A percentile compares a stretch with the other conserved stretches of the same genome.
These are phyloP conservation scores for Bombus polaris DNA, from an alignment of 1,140 invertebrate species.

Conservation along the genomic window DNA sequence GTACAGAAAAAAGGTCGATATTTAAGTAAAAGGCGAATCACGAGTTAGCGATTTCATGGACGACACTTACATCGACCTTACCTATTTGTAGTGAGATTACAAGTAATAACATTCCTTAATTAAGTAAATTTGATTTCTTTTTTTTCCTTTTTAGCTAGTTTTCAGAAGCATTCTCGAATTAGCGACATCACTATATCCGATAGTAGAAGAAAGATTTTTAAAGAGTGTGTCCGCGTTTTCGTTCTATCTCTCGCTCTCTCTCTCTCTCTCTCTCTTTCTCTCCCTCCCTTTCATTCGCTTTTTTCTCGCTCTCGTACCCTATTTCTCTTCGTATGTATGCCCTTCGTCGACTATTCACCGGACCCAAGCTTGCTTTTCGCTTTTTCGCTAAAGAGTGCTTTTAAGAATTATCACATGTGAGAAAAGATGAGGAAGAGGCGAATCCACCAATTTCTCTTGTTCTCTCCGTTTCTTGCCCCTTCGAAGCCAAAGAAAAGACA, in stretches of 20 bases:
- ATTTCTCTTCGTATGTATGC: neutral
- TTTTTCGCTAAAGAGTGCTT: constrained; percentile 46
- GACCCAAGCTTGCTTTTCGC: constrained; percentile 18
- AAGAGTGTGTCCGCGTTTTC: constrained; percentile 15
- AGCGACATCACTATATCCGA: constrained; percentile 40
- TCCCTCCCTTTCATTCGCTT: no score
- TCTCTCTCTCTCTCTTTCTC: no score
- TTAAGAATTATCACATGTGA: constrained; percentile 64
- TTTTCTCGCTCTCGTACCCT: neutral
- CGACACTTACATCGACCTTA: constrained; percentile 53
- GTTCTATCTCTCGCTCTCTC: neutral
- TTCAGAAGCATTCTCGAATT: constrained; percentile 48
- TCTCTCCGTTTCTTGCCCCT: neutral
- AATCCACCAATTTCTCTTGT: constrained; percentile 9
- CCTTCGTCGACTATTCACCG: constrained; percentile 11
- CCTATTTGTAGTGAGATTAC: constrained; percentile 25
- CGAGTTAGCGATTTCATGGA: constrained; percentile 52
- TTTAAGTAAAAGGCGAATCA: constrained; percentile 57
- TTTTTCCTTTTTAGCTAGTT: constrained; percentile 19
- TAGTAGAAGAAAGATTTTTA: constrained; percentile 43
- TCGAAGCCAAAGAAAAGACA: neutral
- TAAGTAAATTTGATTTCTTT: constrained; percentile 45
- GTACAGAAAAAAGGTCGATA: constrained; percentile 39
- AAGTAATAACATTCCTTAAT: constrained; percentile 38
- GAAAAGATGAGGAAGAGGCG: constrained; percentile 46